Evolutionary conservation across 2,888 invertebrate genomes (phyloP).

Genomic region (Vandiemenella viatica): DNA sequence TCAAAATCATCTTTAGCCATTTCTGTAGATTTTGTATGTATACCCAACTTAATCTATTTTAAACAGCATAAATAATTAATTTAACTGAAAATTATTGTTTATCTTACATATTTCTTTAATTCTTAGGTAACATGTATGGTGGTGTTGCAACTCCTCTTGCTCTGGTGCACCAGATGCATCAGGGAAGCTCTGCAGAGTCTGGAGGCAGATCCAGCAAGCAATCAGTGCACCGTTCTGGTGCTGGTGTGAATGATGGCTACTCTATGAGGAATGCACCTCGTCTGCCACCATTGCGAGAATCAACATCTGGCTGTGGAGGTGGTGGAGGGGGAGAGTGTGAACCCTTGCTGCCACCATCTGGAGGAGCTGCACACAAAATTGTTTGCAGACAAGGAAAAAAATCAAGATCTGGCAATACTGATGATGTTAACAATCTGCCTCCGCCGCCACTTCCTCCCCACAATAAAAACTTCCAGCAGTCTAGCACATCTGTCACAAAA

Average conservation of each 20-base stretch:
- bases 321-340: slow-evolving; percentile 35
- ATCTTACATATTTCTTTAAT: slow-evolving; percentile 10
- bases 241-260: neutral
- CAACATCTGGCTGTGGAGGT: slow-evolving; percentile 26
- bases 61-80: too few relatives aligned
- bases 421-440: slow-evolving; percentile 22
- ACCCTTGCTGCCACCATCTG: slow-evolving; percentile 33
- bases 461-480: slow-evolving; percentile 22
- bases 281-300: slow-evolving; percentile 38
- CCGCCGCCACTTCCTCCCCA: slow-evolving; percentile 47
- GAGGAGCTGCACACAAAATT: slow-evolving; percentile 5
- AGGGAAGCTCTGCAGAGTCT: slow-evolving; percentile 25
- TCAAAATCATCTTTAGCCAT: too few relatives aligned
- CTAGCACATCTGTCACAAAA: slow-evolving; percentile 11
- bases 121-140: slow-evolving; percentile 37
- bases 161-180: slow-evolving; percentile 41
- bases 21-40: too few relatives aligned
- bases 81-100: too few relatives aligned
- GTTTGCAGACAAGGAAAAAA: slow-evolving; percentile 3
- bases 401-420: neutral
- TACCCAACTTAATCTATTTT: too few relatives aligned
- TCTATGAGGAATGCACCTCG: slow-evolving; percentile 29
- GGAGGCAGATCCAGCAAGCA: neutral
- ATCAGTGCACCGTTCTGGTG: slow-evolving; percentile 1
- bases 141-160: slow-evolving; percentile 57